Conservation (phyloP, 2,113 vertebrate genomes). For the Podilymbus podiceps region DNA sequence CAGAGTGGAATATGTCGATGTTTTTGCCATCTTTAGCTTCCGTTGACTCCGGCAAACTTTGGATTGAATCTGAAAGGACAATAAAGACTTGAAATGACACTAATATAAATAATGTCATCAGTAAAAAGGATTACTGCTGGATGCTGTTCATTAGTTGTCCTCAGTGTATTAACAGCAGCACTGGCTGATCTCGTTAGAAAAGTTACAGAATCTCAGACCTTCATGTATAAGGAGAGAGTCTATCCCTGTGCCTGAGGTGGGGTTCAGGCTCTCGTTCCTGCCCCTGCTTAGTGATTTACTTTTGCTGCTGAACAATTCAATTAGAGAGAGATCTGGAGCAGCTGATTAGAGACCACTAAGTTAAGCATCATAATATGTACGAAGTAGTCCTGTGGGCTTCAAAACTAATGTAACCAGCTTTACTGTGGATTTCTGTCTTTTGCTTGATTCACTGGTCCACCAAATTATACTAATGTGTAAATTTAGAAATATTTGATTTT, state of each 20-base stretch:
- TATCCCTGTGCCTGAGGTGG: neutral
- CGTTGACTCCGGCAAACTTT: neutral
- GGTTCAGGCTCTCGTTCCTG: neutral
- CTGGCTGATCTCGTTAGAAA: neutral
- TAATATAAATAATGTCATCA: neutral
- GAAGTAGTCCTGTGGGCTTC: neutral
- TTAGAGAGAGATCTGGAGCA: neutral
- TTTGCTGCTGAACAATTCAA: neutral
- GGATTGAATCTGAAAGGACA: neutral
- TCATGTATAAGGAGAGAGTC: neutral
- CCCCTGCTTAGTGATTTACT: neutral
- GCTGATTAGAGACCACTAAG: neutral
- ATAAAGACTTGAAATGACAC: neutral
- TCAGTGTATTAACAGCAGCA: neutral
- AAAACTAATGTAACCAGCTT: neutral
- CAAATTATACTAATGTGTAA: neutral
- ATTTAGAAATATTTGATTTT: neutral
- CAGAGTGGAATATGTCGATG: neutral
- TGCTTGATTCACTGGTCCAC: neutral
- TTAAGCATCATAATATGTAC: neutral
- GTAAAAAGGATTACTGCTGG: neutral
- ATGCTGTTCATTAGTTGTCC: neutral
- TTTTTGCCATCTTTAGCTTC: neutral
- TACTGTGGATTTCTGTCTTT: neutral
- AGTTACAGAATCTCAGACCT: neutral